Evolutionary conservation across 2,797 vertebrate genomes (phyloP), one percentile per base, ranked within the genome.

Genomic region (Lophius americanus): DNA sequence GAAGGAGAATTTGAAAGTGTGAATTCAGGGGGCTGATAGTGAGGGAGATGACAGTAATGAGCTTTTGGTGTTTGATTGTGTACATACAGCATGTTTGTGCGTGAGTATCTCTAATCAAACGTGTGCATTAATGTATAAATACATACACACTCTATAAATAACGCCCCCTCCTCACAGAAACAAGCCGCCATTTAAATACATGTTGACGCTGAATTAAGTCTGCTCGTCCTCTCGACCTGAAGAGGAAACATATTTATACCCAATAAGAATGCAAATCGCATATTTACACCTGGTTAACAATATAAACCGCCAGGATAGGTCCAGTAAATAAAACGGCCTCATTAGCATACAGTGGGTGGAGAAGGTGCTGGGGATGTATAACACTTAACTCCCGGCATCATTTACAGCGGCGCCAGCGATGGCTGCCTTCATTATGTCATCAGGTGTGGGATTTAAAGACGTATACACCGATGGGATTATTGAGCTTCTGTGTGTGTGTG

Each of bases 241-340:
- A 67, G 39, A 60, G 52, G 50, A 57, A 64, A 61, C 81, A 75
- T 64, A 79, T 82, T 78, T 76, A 72, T 75, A 61, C 54, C 51
- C 36, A 46, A 52, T 76, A 82, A 87, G 74, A 82, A 88, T 85
- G 79, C 78, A 88, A 88, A 89, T 74, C 64, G 64, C 78, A 76
- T 66, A 79, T 87, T 89, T 85, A 73, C 68, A 83, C 71, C 71
- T 75, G 36, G 67, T 88, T 79, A 78, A 83, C 85, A 84, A 73
- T 80, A 72, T 76, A 85, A 89, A 86, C 76, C 54, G 70, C 79
- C 51, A 47, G 72, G 51, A 70, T 36, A 59, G 68, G 73, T 76
- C 74, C 78, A 88, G 85, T 88, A 89, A 90, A 90, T 89, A 86
- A 91, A 88, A 84, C 54, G 14, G 3, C 67, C 79, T 89, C 84